A percentile compares a stretch with the other conserved stretches of the same genome.
These are phyloP conservation scores for Atta cephalotes DNA, from an alignment of 1,140 invertebrate genomes.

Conservation along the genomic window DNA sequence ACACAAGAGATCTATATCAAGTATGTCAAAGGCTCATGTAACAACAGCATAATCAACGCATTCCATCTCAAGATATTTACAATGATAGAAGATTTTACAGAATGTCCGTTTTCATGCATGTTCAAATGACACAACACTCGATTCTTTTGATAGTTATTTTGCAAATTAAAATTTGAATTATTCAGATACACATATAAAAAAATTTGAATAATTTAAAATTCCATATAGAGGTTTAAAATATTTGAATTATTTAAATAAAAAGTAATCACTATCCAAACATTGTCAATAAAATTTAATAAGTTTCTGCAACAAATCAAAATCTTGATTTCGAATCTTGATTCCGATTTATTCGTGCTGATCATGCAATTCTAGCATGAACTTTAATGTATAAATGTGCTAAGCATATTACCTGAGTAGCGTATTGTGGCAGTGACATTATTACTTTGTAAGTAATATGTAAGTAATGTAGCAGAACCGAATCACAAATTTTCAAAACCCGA, in stretches of 20 bases:
- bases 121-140: neutral
- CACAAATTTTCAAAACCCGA: neutral
- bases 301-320: neutral
- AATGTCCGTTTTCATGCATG: neutral
- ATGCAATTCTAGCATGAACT: conserved; percentile 30
- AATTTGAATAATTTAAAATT: neutral
- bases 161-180: neutral
- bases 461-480: neutral
- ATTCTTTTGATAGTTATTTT: neutral
- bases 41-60: conserved; percentile 5
- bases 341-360: conserved; percentile 12
- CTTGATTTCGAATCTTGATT: neutral
- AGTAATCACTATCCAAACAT: neutral
- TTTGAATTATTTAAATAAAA: neutral
- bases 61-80: neutral
- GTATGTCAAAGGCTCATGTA: neutral
- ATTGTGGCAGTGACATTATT: conserved; percentile 16
- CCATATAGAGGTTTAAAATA: neutral
- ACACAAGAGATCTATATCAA: neutral
- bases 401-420: conserved; percentile 5
- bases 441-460: neutral
- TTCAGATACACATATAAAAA: neutral
- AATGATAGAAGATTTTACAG: conserved; percentile 28
- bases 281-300: neutral
- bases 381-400: conserved; percentile 16